These are phyloP conservation scores for Rhimphoctona megacephalus DNA, from an alignment of 2,888 invertebrate species.

Conservation along the genomic window DNA sequence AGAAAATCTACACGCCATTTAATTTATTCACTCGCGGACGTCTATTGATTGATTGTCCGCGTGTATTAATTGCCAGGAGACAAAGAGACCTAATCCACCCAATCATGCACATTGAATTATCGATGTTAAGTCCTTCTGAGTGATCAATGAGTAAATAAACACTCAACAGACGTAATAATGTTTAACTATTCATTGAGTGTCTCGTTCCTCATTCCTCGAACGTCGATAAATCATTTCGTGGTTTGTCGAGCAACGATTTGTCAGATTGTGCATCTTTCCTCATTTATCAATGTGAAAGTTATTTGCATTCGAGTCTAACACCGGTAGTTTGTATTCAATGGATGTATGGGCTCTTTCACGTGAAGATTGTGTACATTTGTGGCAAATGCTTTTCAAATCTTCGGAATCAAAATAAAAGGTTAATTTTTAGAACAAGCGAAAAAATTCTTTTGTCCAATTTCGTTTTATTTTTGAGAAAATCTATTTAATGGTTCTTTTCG, in stretches of 20 bases:
- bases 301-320: conserved; percentile 14
- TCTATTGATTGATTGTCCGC: conserved; percentile 28
- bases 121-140: conserved; percentile 8
- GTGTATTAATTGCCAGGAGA: conserved; percentile 11
- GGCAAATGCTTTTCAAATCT: not conserved
- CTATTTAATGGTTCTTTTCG: not conserved
- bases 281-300: conserved; percentile 58
- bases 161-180: conserved; percentile 34
- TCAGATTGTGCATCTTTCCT: conserved; percentile 43
- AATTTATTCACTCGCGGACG: conserved; percentile 36
- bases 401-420: not conserved
- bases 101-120: not conserved
- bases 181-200: not conserved
- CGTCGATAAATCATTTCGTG: conserved; percentile 51
- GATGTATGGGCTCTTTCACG: not conserved
- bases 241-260: conserved; percentile 44
- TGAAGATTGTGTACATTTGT: not conserved
- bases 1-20: conserved; percentile 42
- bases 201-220: conserved; percentile 3
- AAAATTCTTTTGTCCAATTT: not conserved
- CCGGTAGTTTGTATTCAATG: not conserved
- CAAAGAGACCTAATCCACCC: not conserved
- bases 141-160: conserved; percentile 34
- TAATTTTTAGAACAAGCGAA: not conserved
- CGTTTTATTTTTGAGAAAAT: not conserved